Evolutionary conservation across 2,797 vertebrate species (phyloP), one percentile per base, ranked within the genome.

Genomic region (Pseudochromis fuscus): DNA sequence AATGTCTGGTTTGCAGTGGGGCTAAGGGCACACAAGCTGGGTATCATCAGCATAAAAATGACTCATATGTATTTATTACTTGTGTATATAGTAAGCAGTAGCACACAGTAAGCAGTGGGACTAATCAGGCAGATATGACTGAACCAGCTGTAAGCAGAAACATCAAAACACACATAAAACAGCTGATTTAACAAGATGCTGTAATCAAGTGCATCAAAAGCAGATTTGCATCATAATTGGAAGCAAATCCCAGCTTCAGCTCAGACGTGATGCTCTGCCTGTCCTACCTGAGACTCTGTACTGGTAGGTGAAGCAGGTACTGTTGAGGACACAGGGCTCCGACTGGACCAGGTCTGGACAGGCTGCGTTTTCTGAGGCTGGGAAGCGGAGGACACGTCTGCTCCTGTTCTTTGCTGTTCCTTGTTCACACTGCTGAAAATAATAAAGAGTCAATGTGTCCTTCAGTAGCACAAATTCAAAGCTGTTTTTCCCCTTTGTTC

Each of bases 261-360:
- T 68, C 50, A 1, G 24, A 12, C n/a, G 11, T 4, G 3, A 50
- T 15, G 49, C 24, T 31, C 15, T 16, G 13, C 9, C 27, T 2
- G 0, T 69, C 78, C 48, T 92, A 99, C 98, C 96, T 94, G 98
- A 97, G 78, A 96, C 85, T 77, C 92, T 94, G 94, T 96, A 95
- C 24, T 94, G 91, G 89, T 96, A 97, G 4, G 94, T 95, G 92
- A 97, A 98, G 90, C 96, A 99, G 72, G 96, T 98, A 83, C 91
- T 93, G 89, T 98, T 99, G 72, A 96, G 92, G 69, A 95, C 44
- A 55, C 98, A 99, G n/a, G 94, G 91, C 67, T 95, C 95, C 25
- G 92, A 94, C 81, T 99, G 95, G 16, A 93, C 87, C 31, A 85
- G 90, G 72, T 97, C 95, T 1, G 96, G 95, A 87, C 97, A 99